Evolutionary conservation across 2,888 invertebrate species (phyloP), one percentile per base, ranked within the genome.

Genomic region (Metellina segmentata): DNA sequence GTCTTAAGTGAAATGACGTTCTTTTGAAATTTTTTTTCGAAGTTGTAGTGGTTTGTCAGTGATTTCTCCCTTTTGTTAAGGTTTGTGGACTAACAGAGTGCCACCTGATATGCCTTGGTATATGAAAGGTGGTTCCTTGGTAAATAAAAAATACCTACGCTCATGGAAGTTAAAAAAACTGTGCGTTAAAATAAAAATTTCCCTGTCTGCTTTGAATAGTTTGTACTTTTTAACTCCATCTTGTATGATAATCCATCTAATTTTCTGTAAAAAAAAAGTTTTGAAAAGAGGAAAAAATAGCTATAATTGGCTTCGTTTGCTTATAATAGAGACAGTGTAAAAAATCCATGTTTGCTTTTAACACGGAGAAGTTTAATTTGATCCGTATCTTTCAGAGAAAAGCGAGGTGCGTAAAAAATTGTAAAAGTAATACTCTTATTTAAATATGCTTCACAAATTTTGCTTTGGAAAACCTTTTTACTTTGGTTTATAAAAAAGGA

Each of bases 31-130:
- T 11, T 51, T 69, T 74, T 85, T 85, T 75, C 77, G 51, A 16
- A 0, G 52, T 2, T 16, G 71, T 7, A 49, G 19, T 88, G 34
- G 11, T 70, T 77, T 70, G 51, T 81, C 19, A 6, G 8, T 75
- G 61, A 49, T 51, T 81, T 81, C 49, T 53, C 69, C 9, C 69
- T 75, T 88, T 75, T 75, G 81, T 74, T 75, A 53, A 48, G n/a
- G 19, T 16, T 11, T 34, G 34, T 34, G 61, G 77, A 77, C 52
- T 77, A 51, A 51, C 52, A 77, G 77, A n/a, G 52, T 16, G 52
- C 77, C 52, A 77, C 52, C 77, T 77, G 77, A 77, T 77, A 77
- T 52, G 49, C 7, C 34, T 61, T 61, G 61, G 61, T 16, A 61
- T 5, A 61, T 61, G 16, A 61, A 61, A 61, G 16, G 61, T 61